phyloP scores from a whole-genome alignment of 2,888 invertebrate genomes.

The Crocallis elinguaria region DNA sequence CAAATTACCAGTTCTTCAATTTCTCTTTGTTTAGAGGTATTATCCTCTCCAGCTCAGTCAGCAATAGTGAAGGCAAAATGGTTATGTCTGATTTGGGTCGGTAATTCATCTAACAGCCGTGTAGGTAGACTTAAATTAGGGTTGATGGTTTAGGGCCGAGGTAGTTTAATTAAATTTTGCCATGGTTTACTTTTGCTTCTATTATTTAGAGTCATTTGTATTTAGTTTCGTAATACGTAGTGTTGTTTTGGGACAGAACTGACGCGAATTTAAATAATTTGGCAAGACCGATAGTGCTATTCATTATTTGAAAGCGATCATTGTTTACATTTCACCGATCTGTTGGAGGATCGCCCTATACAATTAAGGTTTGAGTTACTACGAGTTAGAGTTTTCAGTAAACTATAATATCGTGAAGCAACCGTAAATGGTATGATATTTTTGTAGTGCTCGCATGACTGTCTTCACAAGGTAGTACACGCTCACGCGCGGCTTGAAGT shows the following conservation, averaged over 20 bases:
- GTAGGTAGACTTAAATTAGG: conserved; percentile 25
- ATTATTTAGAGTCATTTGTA: conserved; percentile 22
- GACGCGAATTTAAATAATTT: background rate
- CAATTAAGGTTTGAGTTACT: too few relatives aligned
- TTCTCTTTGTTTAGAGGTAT: background rate
- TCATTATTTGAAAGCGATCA: too few relatives aligned
- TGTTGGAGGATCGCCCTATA: too few relatives aligned
- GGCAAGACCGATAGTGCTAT: too few relatives aligned
- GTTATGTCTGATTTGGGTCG: conserved; percentile 28
- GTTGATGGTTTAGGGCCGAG: conserved; percentile 23
- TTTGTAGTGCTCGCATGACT: too few relatives aligned
- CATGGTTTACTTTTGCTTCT: conserved; percentile 16
- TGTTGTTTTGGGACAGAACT: conserved; percentile 4
- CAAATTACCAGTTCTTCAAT: too few relatives aligned
- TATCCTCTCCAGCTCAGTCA: conserved; percentile 15
- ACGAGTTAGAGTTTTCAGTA: too few relatives aligned
- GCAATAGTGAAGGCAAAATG: conserved; percentile 28
- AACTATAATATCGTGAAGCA: too few relatives aligned
- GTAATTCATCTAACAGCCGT: conserved; percentile 11
- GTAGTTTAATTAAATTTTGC: conserved; percentile 27
- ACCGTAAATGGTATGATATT: too few relatives aligned
- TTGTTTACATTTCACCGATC: too few relatives aligned
- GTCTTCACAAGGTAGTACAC: too few relatives aligned
- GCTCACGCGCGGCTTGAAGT: too few relatives aligned
- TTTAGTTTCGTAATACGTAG: conserved; percentile 5